Evolutionary conservation across 2,113 vertebrate genomes (phyloP).

Genomic region (Condylura cristata): DNA sequence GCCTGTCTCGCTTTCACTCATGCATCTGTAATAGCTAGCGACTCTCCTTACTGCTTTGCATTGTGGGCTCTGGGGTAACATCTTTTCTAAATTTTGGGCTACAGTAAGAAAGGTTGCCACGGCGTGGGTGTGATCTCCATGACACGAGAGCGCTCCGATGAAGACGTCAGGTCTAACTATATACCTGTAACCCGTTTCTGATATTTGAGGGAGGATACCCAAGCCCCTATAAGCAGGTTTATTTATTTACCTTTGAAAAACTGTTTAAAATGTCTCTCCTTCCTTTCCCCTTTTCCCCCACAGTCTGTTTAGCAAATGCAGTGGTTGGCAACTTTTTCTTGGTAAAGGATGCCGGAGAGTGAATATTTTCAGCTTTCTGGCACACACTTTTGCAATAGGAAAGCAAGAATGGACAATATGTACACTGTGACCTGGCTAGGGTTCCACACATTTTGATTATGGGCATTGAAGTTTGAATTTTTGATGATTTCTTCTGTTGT

Average conservation of each 20-base stretch:
- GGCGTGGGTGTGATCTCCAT: not conserved
- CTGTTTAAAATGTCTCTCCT: not conserved
- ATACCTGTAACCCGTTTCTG: not conserved
- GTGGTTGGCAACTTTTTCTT: not conserved
- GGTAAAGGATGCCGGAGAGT: not conserved
- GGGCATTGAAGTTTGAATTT: conserved; percentile 7
- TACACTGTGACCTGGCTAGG: not conserved
- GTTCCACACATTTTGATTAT: not conserved
- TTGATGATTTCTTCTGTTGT: not conserved
- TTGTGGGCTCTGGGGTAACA: not conserved
- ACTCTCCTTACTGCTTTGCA: not conserved
- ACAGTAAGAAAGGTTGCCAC: not conserved
- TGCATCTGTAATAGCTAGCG: not conserved
- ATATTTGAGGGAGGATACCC: too few relatives aligned
- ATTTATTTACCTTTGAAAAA: too few relatives aligned
- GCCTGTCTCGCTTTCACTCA: not conserved
- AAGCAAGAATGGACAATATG: not conserved
- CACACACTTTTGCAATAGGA: not conserved
- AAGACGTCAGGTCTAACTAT: not conserved
- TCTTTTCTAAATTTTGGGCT: not conserved
- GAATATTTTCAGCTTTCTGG: not conserved
- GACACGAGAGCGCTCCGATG: not conserved
- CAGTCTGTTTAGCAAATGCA: conserved; percentile 35
- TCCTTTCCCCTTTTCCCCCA: not conserved
- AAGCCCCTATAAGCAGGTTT: too few relatives aligned